Evolutionary conservation across 1,140 invertebrate species (phyloP), one percentile per base, ranked within the genome.

Genomic region (Drosophila leontia): DNA sequence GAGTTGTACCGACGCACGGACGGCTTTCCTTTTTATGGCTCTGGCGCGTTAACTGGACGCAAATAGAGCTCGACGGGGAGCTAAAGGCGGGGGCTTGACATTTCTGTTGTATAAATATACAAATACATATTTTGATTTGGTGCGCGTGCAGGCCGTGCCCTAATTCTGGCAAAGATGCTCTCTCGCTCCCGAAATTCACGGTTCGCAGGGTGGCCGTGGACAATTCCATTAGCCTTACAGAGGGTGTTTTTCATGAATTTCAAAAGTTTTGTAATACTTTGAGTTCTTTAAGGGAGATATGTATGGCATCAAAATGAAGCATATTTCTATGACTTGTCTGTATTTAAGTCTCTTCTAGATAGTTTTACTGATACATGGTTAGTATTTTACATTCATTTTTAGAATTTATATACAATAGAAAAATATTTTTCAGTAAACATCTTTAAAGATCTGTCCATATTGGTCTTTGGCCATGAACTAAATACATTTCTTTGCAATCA

Each of bases 111-210:
- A 79, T 78, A 78, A 67, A 75, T 85, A 67, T 65, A 64, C 59
- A 82, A 69, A 71, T 88, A 75, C 62, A 87, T 88, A 88, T 88
- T 88, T 88, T 88, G 85, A 88, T 90, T 81, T 90, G 80, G 63
- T 75, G 62, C 84, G 84, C 78, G 84, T 88, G 84, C 80, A 90
- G 74, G 74, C 74, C 69, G 60, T 88, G 85, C 78, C 75, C 80
- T 83, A 74, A 74, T 82, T 78, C 64, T 50, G 60, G 41, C 44
- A 47, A 41, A 32, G 19, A 56, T 23, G 2, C 50, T 29, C 37
- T 12, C 13, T 39, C 6, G 32, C 37, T 48, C 1, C 29, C 13
- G 39, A 68, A 56, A 23, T 47, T 50, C 44, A 53, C 32, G 68
- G 55, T 45, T n/a, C 6, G 48, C 48, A 56, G 75, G 65, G 67